These are phyloP conservation scores for Avahi laniger DNA, from an alignment of 2,797 vertebrate genomes.

Conservation along the genomic window DNA sequence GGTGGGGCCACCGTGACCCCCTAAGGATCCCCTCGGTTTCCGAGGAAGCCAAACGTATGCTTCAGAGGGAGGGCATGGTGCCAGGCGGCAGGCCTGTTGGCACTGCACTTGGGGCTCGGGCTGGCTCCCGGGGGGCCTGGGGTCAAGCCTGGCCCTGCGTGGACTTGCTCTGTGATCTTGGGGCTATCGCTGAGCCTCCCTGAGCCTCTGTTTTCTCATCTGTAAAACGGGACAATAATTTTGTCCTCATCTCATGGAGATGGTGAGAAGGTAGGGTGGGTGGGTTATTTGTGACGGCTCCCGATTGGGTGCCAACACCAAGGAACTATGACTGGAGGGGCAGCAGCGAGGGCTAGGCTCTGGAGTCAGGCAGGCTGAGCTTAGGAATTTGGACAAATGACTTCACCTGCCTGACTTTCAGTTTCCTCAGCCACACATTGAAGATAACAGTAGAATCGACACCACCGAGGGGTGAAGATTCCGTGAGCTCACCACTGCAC, in stretches of 20 bases:
- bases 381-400: neutral
- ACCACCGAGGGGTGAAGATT: neutral
- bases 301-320: neutral
- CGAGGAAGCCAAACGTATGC: neutral
- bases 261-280: neutral
- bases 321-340: neutral
- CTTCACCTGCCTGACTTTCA: neutral
- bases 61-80: neutral
- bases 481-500: accelerated
- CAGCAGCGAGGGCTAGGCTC: neutral
- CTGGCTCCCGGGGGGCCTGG: neutral
- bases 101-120: neutral
- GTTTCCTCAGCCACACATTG: neutral
- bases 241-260: neutral
- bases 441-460: neutral
- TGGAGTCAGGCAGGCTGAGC: neutral
- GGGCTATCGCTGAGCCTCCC: accelerated
- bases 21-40: neutral
- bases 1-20: neutral
- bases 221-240: neutral
- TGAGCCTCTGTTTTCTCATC: neutral
- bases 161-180: neutral
- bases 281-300: neutral
- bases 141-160: neutral
- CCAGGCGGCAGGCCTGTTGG: neutral